phyloP scores from a whole-genome alignment of 2,797 vertebrate species.

The Loriculus beryllinus region DNA sequence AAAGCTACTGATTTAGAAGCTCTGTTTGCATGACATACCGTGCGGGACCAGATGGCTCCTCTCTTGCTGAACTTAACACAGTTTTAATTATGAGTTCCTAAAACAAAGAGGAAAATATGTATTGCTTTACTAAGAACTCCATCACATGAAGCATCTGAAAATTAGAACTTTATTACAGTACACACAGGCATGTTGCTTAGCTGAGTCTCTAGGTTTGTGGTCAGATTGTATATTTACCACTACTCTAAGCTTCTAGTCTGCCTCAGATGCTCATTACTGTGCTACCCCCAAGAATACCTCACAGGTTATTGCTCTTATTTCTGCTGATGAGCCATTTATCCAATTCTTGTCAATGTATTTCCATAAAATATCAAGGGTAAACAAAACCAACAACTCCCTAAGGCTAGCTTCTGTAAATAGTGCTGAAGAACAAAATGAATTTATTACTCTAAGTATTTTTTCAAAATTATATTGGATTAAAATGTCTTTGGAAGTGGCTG shows the following conservation, averaged over 20 bases:
- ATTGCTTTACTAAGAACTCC: background rate
- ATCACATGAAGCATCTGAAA: background rate
- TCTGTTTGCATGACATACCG: conserved; percentile 76
- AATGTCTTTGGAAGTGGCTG: background rate
- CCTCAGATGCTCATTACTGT: background rate
- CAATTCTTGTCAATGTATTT: background rate
- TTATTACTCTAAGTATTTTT: background rate
- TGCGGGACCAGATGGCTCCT: conserved; percentile 95
- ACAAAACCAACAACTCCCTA: background rate
- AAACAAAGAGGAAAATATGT: conserved; percentile 56
- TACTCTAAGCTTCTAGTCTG: background rate
- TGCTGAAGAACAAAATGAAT: background rate
- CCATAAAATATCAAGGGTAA: background rate
- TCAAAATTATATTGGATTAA: background rate
- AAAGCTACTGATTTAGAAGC: background rate
- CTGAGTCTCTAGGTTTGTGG: background rate
- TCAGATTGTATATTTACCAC: background rate
- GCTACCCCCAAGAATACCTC: background rate
- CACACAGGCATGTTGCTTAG: background rate
- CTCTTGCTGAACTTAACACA: conserved; percentile 91
- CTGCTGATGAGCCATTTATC: background rate
- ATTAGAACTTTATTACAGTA: background rate
- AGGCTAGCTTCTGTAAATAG: background rate
- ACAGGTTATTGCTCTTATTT: background rate
- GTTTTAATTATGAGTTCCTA: conserved; percentile 97